phyloP scores from a whole-genome alignment of 2,888 invertebrate species.

The Caenorhabditis becei region DNA sequence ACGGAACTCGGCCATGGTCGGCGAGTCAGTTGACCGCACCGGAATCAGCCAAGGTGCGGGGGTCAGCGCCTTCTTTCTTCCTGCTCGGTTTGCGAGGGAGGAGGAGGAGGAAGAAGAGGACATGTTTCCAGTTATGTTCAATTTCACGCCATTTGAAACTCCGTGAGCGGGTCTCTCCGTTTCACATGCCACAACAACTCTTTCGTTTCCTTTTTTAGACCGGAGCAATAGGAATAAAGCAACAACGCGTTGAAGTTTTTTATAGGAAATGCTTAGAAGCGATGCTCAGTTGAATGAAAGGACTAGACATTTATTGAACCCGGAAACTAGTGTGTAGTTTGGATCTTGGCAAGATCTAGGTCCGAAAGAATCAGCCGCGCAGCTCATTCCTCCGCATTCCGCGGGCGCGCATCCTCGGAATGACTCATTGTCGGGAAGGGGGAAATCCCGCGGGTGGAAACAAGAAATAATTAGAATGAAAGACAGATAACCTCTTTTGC shows the following conservation, averaged over 20 bases:
- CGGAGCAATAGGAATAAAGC: not conserved
- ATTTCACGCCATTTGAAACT: conserved; percentile 55
- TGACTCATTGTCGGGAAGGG: conserved; percentile 30
- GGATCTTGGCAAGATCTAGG: too few relatives aligned
- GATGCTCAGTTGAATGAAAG: not conserved
- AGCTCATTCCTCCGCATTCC: too few relatives aligned
- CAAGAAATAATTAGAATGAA: conserved; percentile 54
- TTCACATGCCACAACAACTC: conserved; percentile 31
- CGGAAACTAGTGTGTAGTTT: too few relatives aligned
- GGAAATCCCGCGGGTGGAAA: conserved; percentile 38
- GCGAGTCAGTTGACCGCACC: not conserved
- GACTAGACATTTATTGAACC: too few relatives aligned
- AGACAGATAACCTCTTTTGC: conserved; percentile 29
- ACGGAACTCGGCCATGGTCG: conserved; percentile 18
- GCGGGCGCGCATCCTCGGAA: conserved; percentile 29
- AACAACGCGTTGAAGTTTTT: not conserved
- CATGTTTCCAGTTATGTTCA: conserved; percentile 15
- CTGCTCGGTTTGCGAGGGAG: conserved; percentile 32
- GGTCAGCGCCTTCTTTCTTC: conserved; percentile 14
- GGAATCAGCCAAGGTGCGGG: conserved; percentile 2
- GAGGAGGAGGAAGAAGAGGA: conserved; percentile 1
- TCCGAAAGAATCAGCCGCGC: too few relatives aligned
- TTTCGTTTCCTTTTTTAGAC: conserved; percentile 13
- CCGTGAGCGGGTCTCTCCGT: conserved; percentile 4
- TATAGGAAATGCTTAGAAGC: too few relatives aligned